Evolutionary conservation across 1,140 invertebrate genomes (phyloP), one percentile per base, ranked within the genome.

Genomic region (Danaus plexippus): DNA sequence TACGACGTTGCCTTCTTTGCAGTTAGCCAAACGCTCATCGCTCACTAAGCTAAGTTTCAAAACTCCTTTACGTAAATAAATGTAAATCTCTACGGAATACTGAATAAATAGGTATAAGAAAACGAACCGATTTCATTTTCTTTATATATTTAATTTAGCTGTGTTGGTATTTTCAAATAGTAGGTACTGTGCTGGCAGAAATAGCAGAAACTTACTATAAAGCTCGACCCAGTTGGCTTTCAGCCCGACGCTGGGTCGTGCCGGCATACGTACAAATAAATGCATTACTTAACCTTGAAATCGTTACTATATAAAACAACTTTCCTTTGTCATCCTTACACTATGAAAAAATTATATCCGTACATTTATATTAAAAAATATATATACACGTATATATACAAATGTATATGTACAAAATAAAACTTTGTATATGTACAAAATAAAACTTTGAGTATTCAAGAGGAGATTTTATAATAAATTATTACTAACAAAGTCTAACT

Each of bases 211-310:
- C 73, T 85, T 83, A 69, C 70, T 73, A 69, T 32, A 80, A 74
- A 75, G 72, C 75, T 74, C 80, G 83, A 84, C 80, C 80, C 67
- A 86, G 73, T 86, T 86, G 83, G 83, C 83, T 71, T 63, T 64
- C 64, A 79, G 80, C 77, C 81, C 77, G 76, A 47, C 63, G 69
- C 50, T 68, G 64, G 69, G 63, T 75, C 64, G 69, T 67, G 74
- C 66, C 64, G 69, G 55, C 62, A 71, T 65, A 72, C 66, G 63
- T 71, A 74, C 55, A 66, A 69, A 71, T 66, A 69, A 72, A 62
- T 68, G 59, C 63, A 72, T 71, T 72, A 69, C 66, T 67, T 73
- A 75, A 75, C 70, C 70, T 77, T 77, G 72, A 69, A 59, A 57
- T 52, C 53, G 49, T 54, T 51, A 43, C 22, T 51, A 56, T 61